Percentiles rank a stretch among this genome's conserved stretches.
Evolutionary conservation across 2,888 invertebrate genomes (phyloP).

Genomic region (Euplagia quadripunctaria): DNA sequence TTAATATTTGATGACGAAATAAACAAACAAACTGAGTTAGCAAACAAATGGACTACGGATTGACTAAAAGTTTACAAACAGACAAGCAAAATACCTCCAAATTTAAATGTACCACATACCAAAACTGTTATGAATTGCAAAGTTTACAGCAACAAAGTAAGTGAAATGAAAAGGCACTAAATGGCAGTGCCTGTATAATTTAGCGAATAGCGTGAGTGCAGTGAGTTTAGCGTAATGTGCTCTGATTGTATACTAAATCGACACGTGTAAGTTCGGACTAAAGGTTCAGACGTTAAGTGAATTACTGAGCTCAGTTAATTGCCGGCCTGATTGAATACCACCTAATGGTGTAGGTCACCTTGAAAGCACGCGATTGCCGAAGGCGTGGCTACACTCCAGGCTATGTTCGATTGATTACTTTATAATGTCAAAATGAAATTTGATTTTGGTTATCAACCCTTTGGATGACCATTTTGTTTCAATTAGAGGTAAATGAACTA

Average conservation of each 20-base stretch:
- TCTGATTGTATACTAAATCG: slow-evolving; percentile 42
- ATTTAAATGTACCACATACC: not conserved
- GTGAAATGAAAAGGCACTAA: slow-evolving; percentile 12
- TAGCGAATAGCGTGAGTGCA: slow-evolving; percentile 41
- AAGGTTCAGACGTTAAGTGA: slow-evolving; percentile 35
- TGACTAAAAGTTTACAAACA: too few relatives aligned
- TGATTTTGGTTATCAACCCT: not conserved
- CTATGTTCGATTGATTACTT: not conserved
- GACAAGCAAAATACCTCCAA: not conserved
- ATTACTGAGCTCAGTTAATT: slow-evolving; percentile 43
- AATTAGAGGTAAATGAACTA: not conserved
- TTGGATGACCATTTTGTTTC: not conserved
- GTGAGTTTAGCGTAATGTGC: slow-evolving; percentile 38
- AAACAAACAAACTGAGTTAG: too few relatives aligned
- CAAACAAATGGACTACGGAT: too few relatives aligned
- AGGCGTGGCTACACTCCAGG: not conserved
- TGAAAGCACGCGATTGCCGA: slow-evolving; percentile 7
- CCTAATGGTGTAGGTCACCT: slow-evolving; percentile 36
- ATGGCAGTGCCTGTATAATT: slow-evolving; percentile 28
- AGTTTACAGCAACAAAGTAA: slow-evolving; percentile 10
- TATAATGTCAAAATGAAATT: not conserved
- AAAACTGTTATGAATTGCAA: not conserved
- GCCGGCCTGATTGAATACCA: slow-evolving; percentile 33
- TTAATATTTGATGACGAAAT: too few relatives aligned
- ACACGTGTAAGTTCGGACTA: slow-evolving; percentile 31